A percentile compares a stretch with the other conserved stretches of the same genome.
These are phyloP conservation scores for Ips typographus DNA, from an alignment of 1,140 invertebrate genomes.

Conservation along the genomic window DNA sequence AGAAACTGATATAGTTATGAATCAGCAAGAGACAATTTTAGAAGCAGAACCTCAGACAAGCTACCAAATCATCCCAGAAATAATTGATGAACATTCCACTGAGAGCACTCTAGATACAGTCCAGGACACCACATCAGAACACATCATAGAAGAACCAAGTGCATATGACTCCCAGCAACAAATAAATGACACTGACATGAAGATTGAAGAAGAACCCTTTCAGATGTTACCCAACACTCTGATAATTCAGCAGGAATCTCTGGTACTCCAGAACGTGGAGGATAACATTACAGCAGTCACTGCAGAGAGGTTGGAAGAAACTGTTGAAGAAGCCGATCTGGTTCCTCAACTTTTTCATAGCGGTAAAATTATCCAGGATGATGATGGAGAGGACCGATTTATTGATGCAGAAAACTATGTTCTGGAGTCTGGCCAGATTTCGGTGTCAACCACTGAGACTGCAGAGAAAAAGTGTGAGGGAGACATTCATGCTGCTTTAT, in stretches of 20 bases:
- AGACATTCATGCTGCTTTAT: constrained; percentile 48
- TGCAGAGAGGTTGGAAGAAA: constrained; percentile 49
- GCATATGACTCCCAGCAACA: constrained; percentile 10
- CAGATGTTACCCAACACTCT: constrained; percentile 48
- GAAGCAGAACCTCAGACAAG: not conserved
- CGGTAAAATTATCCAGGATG: constrained; percentile 44
- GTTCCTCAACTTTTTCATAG: constrained; percentile 44
- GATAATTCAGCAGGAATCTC: constrained; percentile 50
- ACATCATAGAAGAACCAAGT: not conserved
- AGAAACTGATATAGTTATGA: not conserved
- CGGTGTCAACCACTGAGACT: constrained; percentile 38
- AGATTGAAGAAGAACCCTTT: constrained; percentile 38
- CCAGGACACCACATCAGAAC: constrained; percentile 11
- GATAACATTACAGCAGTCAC: constrained; percentile 38
- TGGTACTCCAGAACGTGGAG: constrained; percentile 42
- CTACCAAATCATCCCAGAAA: not conserved
- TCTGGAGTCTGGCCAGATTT: constrained; percentile 52
- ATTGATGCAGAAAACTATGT: constrained; percentile 54
- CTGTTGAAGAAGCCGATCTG: constrained; percentile 51
- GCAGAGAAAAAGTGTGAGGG: constrained; percentile 40
- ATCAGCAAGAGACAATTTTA: not conserved
- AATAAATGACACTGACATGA: constrained; percentile 4
- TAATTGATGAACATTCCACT: not conserved
- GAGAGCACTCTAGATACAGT: constrained; percentile 1
- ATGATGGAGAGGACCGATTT: constrained; percentile 51